Evolutionary conservation across 2,888 invertebrate genomes (phyloP).

Genomic region (Falcaria lacertinaria): DNA sequence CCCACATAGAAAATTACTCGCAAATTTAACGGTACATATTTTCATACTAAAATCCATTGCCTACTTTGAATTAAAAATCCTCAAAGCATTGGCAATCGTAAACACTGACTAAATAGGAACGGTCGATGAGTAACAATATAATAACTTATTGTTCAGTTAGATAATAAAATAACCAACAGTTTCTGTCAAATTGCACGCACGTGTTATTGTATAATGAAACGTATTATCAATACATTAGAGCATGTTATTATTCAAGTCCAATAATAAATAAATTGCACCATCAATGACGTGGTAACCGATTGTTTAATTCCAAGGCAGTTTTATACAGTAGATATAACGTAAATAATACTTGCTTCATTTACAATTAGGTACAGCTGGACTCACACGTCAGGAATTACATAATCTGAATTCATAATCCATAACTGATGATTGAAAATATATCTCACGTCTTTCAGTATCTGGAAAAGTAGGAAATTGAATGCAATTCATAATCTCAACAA

Average conservation of each 20-base stretch:
- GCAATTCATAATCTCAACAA: no score
- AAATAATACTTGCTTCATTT: conserved; percentile 51
- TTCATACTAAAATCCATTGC: no score
- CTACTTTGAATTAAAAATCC: no score
- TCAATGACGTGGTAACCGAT: conserved; percentile 20
- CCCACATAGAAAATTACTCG: no score
- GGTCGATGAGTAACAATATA: background rate
- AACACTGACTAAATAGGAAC: background rate
- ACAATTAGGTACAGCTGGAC: conserved; percentile 24
- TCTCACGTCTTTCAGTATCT: no score
- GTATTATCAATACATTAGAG: conserved; percentile 1
- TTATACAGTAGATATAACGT: conserved; percentile 37
- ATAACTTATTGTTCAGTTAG: background rate
- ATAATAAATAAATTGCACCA: conserved; percentile 16
- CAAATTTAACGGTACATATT: no score
- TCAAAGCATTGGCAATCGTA: background rate
- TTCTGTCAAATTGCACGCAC: conserved; percentile 11
- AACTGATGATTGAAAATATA: no score
- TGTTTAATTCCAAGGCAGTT: conserved; percentile 29
- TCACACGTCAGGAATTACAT: background rate
- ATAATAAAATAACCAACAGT: background rate
- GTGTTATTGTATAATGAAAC: conserved; percentile 1
- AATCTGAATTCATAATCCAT: no score
- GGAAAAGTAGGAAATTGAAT: no score
- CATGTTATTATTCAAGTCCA: conserved; percentile 3